phyloP scores from a whole-genome alignment of 2,797 vertebrate species.

The Parambassis ranga region DNA sequence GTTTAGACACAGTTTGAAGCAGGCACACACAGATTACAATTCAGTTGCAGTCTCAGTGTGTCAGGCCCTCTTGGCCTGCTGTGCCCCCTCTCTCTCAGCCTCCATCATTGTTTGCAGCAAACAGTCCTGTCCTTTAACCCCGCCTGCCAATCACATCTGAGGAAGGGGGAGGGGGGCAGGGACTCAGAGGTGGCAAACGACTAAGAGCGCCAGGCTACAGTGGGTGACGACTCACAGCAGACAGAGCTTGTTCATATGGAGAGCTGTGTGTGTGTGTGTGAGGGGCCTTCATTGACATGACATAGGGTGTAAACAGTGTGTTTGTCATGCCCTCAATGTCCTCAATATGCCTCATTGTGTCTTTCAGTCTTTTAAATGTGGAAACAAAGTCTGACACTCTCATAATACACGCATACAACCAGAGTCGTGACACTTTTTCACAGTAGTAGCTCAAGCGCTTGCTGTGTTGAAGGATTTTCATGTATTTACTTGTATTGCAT shows the following conservation, averaged over 20 bases:
- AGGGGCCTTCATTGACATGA: slow-evolving; percentile 25
- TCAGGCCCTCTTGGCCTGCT: slow-evolving; percentile 22
- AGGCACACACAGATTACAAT: slow-evolving; percentile 6
- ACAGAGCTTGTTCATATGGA: slow-evolving; percentile 15
- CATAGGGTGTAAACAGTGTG: slow-evolving; percentile 19
- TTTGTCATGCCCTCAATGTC: slow-evolving; percentile 17
- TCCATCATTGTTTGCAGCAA: slow-evolving; percentile 45
- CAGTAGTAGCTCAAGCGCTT: not conserved
- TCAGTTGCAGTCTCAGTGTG: not conserved
- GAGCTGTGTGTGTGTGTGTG: slow-evolving; percentile 10
- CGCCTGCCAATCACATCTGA: slow-evolving; percentile 52
- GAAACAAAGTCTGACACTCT: not conserved
- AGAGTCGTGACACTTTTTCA: not conserved
- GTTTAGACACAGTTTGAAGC: not conserved
- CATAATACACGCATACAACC: not conserved
- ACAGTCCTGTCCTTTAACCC: slow-evolving; percentile 50
- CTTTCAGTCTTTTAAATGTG: not conserved
- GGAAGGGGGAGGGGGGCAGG: slow-evolving; percentile 20
- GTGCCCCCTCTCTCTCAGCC: slow-evolving; percentile 1
- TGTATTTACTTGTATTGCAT: not conserved
- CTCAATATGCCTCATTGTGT: slow-evolving; percentile 5
- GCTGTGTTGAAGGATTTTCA: not conserved
- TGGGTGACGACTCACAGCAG: slow-evolving; percentile 24
- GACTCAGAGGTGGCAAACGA: slow-evolving; percentile 8
- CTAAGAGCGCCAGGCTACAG: slow-evolving; percentile 2